phyloP scores from a whole-genome alignment of 1,140 invertebrate species.

The Drosophila ogumai region DNA sequence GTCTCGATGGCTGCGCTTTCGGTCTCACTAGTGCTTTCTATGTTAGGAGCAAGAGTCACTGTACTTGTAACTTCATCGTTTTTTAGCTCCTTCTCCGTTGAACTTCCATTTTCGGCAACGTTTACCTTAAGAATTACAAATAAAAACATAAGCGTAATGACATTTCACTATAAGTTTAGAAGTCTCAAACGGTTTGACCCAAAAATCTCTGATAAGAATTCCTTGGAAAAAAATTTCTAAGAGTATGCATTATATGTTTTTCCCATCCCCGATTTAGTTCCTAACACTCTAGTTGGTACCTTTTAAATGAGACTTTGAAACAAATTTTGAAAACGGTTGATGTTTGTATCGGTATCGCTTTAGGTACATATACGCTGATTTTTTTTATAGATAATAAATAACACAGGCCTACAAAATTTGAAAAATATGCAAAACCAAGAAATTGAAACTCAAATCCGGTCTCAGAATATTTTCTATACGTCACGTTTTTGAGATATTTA shows the following conservation, averaged over 20 bases:
- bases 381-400: no score
- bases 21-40: not conserved
- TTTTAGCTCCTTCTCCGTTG: conserved; percentile 1
- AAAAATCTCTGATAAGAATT: not conserved
- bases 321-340: not conserved
- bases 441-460: no score
- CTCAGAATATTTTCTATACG: no score
- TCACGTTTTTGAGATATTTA: no score
- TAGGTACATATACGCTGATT: not conserved
- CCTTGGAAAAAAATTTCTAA: not conserved
- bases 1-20: not conserved
- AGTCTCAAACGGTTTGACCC: not conserved
- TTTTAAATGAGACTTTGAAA: no score
- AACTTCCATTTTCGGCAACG: conserved; percentile 11
- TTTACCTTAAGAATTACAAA: conserved; percentile 7
- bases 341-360: not conserved
- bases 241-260: not conserved
- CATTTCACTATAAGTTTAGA: not conserved
- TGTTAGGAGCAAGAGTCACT: not conserved
- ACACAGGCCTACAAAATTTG: no score
- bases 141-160: not conserved
- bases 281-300: not conserved
- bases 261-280: not conserved
- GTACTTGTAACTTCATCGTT: not conserved
- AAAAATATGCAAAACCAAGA: no score